A percentile compares a stretch with the other conserved stretches of the same genome.
Conservation (phyloP, 23 tunicate species). For the Clavelina lepadiformis region DNA sequence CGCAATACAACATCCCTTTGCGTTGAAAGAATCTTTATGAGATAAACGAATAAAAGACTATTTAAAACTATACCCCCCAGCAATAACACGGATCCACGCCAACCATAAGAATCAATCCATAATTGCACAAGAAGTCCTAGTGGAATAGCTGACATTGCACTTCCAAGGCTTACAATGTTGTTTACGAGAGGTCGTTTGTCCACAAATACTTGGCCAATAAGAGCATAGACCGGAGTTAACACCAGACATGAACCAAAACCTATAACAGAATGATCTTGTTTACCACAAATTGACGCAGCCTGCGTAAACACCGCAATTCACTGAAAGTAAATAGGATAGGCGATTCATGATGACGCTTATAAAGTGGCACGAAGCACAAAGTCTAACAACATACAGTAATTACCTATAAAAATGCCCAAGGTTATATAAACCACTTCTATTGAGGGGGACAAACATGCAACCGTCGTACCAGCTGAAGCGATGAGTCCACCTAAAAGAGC, state of each 20-base stretch:
- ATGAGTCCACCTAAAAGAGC: constrained; percentile 12
- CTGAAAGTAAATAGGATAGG: no score
- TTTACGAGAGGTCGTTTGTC: constrained; percentile 47
- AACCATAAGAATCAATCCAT: constrained; percentile 40
- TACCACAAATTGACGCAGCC: not conserved
- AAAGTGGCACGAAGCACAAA: no score
- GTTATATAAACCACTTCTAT: constrained; percentile 19
- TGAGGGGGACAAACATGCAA: constrained; percentile 4
- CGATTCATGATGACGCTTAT: no score
- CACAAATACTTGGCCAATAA: constrained; percentile 29
- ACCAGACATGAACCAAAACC: constrained; percentile 36
- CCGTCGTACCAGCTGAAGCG: constrained; percentile 11
- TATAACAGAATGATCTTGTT: not conserved
- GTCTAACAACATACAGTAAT: not conserved
- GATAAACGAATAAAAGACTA: constrained; percentile 14
- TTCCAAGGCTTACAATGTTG: constrained; percentile 43
- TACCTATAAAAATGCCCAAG: constrained; percentile 21
- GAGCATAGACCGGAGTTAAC: constrained; percentile 23
- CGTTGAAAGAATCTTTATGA: not conserved
- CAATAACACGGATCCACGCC: constrained; percentile 42
- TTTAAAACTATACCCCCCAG: constrained; percentile 33
- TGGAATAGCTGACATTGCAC: constrained; percentile 32
- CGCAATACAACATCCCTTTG: not conserved
- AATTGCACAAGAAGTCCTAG: constrained; percentile 26
- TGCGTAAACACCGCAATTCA: no score